Evolutionary conservation across 2,797 vertebrate species (phyloP).

Genomic region (Sebastes jordani): DNA sequence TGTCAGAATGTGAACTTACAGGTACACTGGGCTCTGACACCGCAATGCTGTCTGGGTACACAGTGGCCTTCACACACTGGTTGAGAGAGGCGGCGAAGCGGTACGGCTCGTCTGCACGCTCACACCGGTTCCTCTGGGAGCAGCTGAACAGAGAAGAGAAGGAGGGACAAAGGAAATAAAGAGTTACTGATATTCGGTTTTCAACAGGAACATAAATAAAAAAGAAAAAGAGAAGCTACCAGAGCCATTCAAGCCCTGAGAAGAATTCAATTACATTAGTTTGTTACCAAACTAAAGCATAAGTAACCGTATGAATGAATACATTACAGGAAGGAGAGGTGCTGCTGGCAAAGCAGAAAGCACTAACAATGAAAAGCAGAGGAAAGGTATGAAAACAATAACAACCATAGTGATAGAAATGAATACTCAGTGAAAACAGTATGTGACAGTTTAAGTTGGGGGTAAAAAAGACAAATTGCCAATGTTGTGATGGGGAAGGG

Average conservation of each 20-base stretch:
- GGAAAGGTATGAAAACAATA: background rate
- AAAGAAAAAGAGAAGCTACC: background rate
- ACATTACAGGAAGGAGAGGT: background rate
- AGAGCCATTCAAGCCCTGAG: background rate
- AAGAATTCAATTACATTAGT: background rate
- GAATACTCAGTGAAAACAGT: background rate
- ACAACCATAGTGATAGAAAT: background rate
- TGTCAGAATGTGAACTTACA: slow-evolving; percentile 79
- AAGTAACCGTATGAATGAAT: background rate
- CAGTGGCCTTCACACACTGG: slow-evolving; percentile 90
- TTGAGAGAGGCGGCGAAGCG: slow-evolving; percentile 91
- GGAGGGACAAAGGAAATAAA: background rate
- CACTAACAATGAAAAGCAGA: background rate
- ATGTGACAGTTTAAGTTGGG: background rate
- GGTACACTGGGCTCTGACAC: slow-evolving; percentile 92
- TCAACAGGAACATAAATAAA: background rate
- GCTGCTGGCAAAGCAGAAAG: background rate
- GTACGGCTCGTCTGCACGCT: slow-evolving; percentile 89
- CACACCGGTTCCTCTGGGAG: slow-evolving; percentile 91
- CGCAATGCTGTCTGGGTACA: slow-evolving; percentile 94
- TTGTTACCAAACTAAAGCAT: background rate
- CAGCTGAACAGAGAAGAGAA: slow-evolving; percentile 82
- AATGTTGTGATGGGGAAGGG: background rate
- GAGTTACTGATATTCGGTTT: background rate
- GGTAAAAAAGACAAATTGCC: slow-evolving; percentile 1